Base-by-base conservation (phyloP, 2,797 vertebrate species). In the Protonibea diacanthus region DNA sequence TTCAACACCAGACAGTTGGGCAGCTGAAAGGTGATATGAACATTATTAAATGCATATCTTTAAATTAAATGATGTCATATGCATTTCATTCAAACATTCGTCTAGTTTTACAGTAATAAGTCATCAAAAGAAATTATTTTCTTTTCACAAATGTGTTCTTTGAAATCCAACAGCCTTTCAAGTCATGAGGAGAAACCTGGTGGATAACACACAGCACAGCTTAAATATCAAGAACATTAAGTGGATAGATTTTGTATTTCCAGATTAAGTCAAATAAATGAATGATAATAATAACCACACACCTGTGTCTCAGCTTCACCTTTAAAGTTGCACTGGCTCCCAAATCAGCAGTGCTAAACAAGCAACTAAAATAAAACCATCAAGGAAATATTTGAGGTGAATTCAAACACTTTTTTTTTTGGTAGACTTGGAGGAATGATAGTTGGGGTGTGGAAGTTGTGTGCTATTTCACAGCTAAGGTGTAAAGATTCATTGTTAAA, bases 401-500 rank as follows among this genome's bases (percentile, higher is more conserved):
- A 42, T 48, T 56, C 13, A 49, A 56, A 62, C 20, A 6, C n/a
- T 21, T 33, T 12, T 58, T 0, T 38, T 45, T 49, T 59, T 52
- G 13, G 33, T 33, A 13, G 47, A n/a, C 62, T 53, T n/a, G 27
- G 51, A 56, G 27, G 51, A 48, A 58, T 38, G 8, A 52, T n/a
- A 38, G 27, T 20, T 49, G 49, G n/a, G 44, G 57, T 33, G 61
- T 60, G 63, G 68, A 67, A 33, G 10, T 42, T 2, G 23, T 82
- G 80, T 71, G 77, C 70, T 78, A 66, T 60, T 74, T 87, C 63
- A 74, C 76, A 80, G 47, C n/a, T 75, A 10, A 67, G 13, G 77
- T 83, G 82, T 63, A 53, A 87, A 80, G 20, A 70, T 56, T 59
- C 20, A 42, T 65, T 3, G 17, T 59, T 64, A 14, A 65, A 57